Evolutionary conservation across 1,140 invertebrate species (phyloP), one percentile per base, ranked within the genome.

Genomic region (Solenopsis fugax): DNA sequence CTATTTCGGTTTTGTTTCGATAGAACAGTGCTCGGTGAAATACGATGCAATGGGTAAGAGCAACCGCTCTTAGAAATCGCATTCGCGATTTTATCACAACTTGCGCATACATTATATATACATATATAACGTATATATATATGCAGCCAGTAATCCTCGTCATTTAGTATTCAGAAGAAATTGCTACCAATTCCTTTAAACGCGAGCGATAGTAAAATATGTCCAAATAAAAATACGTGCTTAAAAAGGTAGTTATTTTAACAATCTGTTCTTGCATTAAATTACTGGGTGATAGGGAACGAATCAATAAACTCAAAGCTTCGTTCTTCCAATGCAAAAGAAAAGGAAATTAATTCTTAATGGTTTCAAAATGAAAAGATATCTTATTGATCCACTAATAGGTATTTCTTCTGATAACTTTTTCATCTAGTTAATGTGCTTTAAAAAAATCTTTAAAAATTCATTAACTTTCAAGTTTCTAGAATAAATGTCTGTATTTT

Each of bases 1-100:
- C 69, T 62, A 75, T 84, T 50, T 73, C 54, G 69, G 69, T 84
- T 84, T 84, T 73, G 80, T 82, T 73, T 60, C 54, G 69, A 73
- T 73, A 56, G 77, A 34, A 69, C 18, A n/a, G 13, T 18, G 41
- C 67, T 73, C 1, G 54, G 65, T 84, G 24, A 84, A 75, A 84
- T 84, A 84, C 54, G 54, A 56, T 24, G 69, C 54, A 10, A 37
- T 16, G 45, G 41, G 24, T 50, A 60, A 62, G 80, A 72, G 54
- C 80, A 75, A n/a, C n/a, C 48, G 62, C 65, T 72, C 41, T 58
- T 16, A 48, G 67, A 16, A 81, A 48, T 60, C 67, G 80, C 37
- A 50, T 34, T 52, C 29, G 67, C 65, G 18, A 67, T 67, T 45
- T 67, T n/a, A 80, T 80, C 48, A 29, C 29, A 64, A 50, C n/a